These are phyloP conservation scores for Microctenopoma lineatum DNA, from an alignment of 2,797 vertebrate species.

Conservation along the genomic window DNA sequence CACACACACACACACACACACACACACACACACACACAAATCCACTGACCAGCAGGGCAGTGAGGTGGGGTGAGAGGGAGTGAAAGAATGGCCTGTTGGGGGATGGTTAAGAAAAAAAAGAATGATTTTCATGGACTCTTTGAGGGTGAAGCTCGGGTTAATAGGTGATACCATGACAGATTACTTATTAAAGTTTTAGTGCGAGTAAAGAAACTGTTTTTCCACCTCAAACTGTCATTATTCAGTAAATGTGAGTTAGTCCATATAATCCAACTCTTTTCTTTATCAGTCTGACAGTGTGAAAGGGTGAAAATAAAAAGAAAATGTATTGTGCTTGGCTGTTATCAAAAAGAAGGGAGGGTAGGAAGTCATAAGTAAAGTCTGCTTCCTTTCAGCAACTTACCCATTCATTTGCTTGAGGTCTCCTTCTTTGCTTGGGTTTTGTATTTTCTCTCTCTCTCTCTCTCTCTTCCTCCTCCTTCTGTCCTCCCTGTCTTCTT, in stretches of 20 bases:
- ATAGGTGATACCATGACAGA: constrained; percentile 16
- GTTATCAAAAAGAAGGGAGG: constrained; percentile 23
- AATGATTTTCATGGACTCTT: constrained; percentile 32
- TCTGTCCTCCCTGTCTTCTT: constrained; percentile 59
- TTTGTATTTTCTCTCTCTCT: constrained; percentile 21
- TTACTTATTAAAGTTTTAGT: constrained; percentile 30
- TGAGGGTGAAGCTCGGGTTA: constrained; percentile 18
- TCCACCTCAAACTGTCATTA: constrained; percentile 1
- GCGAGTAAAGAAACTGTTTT: constrained; percentile 15
- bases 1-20: constrained; percentile 44
- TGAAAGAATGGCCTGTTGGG: constrained; percentile 41
- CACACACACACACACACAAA: constrained; percentile 43
- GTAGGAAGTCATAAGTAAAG: constrained; percentile 37
- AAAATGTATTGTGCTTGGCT: constrained; percentile 23
- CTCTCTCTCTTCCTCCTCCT: constrained; percentile 15
- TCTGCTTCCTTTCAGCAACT: constrained; percentile 39
- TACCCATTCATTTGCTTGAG: constrained; percentile 40
- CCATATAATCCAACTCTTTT: constrained; percentile 33
- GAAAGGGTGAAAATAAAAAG: constrained; percentile 33
- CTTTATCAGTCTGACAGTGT: constrained; percentile 21
- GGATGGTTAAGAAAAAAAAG: constrained; percentile 49
- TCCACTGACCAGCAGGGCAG: constrained; percentile 61
- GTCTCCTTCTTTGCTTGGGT: constrained; percentile 17
- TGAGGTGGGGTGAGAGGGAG: constrained; percentile 10
- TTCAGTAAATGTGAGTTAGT: constrained; percentile 38